Percentiles rank a stretch among this genome's conserved stretches.
Evolutionary conservation across 2,113 vertebrate genomes (phyloP).

Genomic region (Poeciliopsis turrubarensis): DNA sequence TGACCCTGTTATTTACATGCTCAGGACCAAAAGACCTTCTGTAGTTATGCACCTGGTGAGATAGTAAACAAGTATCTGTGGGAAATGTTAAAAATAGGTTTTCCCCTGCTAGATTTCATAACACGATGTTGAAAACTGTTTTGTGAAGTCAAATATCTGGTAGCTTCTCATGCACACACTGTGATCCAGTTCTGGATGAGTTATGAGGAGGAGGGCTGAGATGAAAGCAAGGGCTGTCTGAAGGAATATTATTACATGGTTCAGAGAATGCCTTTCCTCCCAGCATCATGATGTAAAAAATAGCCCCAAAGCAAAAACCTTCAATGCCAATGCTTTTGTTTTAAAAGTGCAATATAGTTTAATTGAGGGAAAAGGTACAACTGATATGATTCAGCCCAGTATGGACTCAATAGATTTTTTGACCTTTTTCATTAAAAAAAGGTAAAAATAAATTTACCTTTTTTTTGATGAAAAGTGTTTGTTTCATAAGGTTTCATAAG

Average conservation of each 20-base stretch:
- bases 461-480: too few relatives aligned
- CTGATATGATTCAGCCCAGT: slow-evolving; percentile 1
- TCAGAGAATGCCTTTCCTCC: slow-evolving; percentile 41
- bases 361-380: slow-evolving; percentile 4
- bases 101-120: slow-evolving; percentile 14
- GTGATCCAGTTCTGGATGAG: slow-evolving; percentile 26
- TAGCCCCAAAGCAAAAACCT: slow-evolving; percentile 34
- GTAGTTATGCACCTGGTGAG: not conserved
- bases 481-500: too few relatives aligned
- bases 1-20: slow-evolving; percentile 8
- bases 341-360: slow-evolving; percentile 21
- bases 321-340: slow-evolving; percentile 27
- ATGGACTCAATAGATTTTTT: not conserved
- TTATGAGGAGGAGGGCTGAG: slow-evolving; percentile 41
- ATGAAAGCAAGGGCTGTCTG: slow-evolving; percentile 45
- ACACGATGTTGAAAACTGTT: slow-evolving; percentile 14
- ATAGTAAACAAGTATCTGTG: slow-evolving; percentile 12
- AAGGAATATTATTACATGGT: slow-evolving; percentile 56
- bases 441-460: too few relatives aligned
- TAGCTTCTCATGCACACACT: slow-evolving; percentile 22
- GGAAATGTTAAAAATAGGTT: slow-evolving; percentile 7
- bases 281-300: slow-evolving; percentile 47
- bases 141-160: slow-evolving; percentile 15
- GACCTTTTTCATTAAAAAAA: too few relatives aligned
- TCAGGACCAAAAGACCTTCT: not conserved